A percentile compares a stretch with the other conserved stretches of the same genome.
phyloP scores from a whole-genome alignment of 2,797 vertebrate species.

The Paramormyrops hopkinsi region DNA sequence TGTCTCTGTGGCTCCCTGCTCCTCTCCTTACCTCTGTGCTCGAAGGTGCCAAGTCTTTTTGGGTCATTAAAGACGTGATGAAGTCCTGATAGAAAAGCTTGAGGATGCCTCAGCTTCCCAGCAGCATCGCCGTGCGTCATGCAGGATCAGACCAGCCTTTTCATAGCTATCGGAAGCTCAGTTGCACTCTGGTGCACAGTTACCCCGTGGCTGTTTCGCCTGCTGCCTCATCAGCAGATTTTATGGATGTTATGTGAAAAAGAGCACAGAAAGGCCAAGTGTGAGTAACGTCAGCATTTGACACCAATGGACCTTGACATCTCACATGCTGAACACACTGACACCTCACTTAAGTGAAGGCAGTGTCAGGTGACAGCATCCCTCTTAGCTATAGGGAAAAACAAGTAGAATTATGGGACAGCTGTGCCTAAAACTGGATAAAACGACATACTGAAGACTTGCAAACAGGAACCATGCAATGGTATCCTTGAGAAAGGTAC shows the following conservation, averaged over 20 bases:
- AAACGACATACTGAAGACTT: not conserved
- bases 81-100: not conserved
- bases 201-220: not conserved
- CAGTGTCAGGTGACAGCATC: not conserved
- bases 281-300: not conserved
- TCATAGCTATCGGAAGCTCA: not conserved
- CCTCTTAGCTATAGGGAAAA: not conserved
- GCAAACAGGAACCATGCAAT: not conserved
- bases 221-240: not conserved
- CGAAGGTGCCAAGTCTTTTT: not conserved
- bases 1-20: not conserved
- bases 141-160: not conserved
- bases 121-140: not conserved
- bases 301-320: not conserved
- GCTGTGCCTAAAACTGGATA: not conserved
- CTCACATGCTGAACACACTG: not conserved
- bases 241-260: not conserved
- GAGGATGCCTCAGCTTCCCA: not conserved
- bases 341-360: not conserved
- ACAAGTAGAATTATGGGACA: not conserved
- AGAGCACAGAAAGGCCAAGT: not conserved
- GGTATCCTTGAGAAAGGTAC: not conserved
- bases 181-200: not conserved
- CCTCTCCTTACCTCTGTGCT: not conserved
- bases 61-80: not conserved